Evolutionary conservation across 2,113 vertebrate genomes (phyloP), one percentile per base, ranked within the genome.

Genomic region (Sylvia atricapilla): DNA sequence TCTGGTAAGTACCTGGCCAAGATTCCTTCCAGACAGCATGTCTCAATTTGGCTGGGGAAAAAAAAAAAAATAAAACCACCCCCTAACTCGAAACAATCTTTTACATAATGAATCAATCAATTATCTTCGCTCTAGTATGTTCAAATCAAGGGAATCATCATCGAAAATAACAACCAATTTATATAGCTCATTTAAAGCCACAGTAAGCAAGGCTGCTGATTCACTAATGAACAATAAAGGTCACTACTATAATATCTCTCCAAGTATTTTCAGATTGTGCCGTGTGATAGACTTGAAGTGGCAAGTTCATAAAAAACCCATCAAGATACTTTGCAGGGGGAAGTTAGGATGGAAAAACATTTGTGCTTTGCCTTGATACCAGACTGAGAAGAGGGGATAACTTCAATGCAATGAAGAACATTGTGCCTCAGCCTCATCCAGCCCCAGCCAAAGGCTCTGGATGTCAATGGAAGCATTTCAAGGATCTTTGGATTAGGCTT

Each of bases 221-320:
- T 94, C 85, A 94, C 92, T 96, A 95, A 96, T 92, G 93, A 96
- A 97, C 92, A 96, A 96, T 93, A 96, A 96, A 96, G 95, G 94
- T 96, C 95, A 96, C 94, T 84, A 78, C 68, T 84, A 75, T 72
- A 90, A 14, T 86, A 90, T 50, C 72, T 77, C 77, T 76, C 67
- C 47, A 80, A 90, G 72, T 77, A 90, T 77, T 95, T 95, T 90
- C 85, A 81, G 87, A 86, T 4, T 74, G 64, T 68, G 56, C 0
- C 0, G 28, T 81, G 55, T 70, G 64, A 88, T 83, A 95, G 75
- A 86, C n/a, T 67, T 88, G 59, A 88, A 93, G 85, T 70, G 76
- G 59, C 55, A 70, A 22, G 85, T 68, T 90, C 47, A 84, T 84
- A 59, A 94, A 96, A 88, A 84, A 18, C 0, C 0, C 15, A 91